Conservation (phyloP, 92 coral and sea anemone genomes). For the Metridium senile region DNA sequence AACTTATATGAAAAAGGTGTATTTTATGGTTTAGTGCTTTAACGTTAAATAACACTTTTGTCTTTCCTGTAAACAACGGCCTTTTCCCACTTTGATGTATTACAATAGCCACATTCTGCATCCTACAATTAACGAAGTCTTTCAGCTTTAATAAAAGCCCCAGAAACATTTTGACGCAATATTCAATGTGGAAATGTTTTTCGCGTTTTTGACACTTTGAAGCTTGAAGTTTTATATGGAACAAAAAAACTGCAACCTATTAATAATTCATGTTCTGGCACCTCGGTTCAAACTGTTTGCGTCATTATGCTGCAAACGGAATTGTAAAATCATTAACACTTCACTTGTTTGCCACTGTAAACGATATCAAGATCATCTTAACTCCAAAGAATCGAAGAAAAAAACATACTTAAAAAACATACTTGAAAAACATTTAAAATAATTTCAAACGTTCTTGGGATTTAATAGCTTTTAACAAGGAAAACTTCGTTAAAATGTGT, state of each 20-base stretch:
- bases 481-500: too few relatives aligned
- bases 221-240: background rate
- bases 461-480: too few relatives aligned
- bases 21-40: background rate
- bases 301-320: background rate
- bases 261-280: slow-evolving; percentile 12
- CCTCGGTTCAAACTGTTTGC: background rate
- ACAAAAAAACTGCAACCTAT: background rate
- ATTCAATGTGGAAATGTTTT: background rate
- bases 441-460: too few relatives aligned
- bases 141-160: too few relatives aligned
- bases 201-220: background rate
- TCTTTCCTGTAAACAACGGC: too few relatives aligned
- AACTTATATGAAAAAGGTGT: background rate
- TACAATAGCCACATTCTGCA: too few relatives aligned
- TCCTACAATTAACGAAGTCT: too few relatives aligned
- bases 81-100: too few relatives aligned
- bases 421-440: background rate
- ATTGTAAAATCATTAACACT: slow-evolving; percentile 30
- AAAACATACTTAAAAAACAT: background rate
- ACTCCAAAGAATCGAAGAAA: background rate
- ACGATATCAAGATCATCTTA: slow-evolving; percentile 9
- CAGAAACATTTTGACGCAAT: background rate
- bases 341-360: slow-evolving; percentile 10
- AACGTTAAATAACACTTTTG: background rate